Percentiles rank a stretch among this genome's conserved stretches.
Conservation (phyloP, 2,888 invertebrate genomes). For the Leptinotarsa peninsularis region DNA sequence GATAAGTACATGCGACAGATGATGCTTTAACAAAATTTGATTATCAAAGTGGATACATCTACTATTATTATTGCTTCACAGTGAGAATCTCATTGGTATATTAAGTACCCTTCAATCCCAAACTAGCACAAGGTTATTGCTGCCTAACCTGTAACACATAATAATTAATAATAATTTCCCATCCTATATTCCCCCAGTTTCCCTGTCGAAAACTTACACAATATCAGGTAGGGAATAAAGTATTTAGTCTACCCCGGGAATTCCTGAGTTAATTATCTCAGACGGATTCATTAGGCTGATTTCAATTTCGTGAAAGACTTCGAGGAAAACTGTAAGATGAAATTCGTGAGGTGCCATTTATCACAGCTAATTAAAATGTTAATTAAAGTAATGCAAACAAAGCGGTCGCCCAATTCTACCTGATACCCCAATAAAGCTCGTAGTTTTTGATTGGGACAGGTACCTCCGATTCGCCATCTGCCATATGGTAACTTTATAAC, state of each 20-base stretch:
- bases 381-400: constrained; percentile 51
- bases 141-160: too few species aligned
- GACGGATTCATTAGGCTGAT: constrained; percentile 29
- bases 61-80: too few species aligned
- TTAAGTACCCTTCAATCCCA: too few species aligned
- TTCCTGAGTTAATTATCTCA: constrained; percentile 20
- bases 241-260: constrained; percentile 18
- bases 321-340: constrained; percentile 22
- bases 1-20: too few species aligned
- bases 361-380: constrained; percentile 59
- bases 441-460: constrained; percentile 18
- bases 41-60: too few species aligned
- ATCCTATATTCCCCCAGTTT: neutral
- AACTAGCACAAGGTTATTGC: too few species aligned
- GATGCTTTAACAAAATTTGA: too few species aligned
- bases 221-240: constrained; percentile 6
- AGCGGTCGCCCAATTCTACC: constrained; percentile 36
- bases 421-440: constrained; percentile 34
- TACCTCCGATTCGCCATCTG: constrained; percentile 35
- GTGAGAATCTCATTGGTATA: too few species aligned
- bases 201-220: neutral
- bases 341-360: constrained; percentile 53
- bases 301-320: constrained; percentile 25
- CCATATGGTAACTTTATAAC: constrained; percentile 47
- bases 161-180: neutral